Base-by-base conservation (phyloP, 2,888 invertebrate species). In the Dinocampus coccinellae region DNA sequence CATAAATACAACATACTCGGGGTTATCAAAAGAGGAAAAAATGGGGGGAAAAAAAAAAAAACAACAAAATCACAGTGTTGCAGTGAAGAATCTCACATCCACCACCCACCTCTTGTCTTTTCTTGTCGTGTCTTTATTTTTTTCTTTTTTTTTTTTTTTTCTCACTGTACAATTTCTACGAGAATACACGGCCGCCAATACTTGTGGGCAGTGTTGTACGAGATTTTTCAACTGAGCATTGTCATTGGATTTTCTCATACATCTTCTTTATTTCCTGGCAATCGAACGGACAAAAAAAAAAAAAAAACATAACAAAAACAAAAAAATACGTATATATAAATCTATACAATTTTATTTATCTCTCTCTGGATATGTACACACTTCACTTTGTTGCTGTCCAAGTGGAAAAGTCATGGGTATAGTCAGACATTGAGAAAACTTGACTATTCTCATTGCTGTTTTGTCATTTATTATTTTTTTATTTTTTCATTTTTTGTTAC, bases 211-310 rank as follows among this genome's bases (percentile, higher is more conserved):
- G 9, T 9, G 3, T 13, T n/a, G 9, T 47, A 47, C 3, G 47
- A 16, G 47, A n/a, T n/a, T 39, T 47, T n/a, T 3, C 16, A 16
- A 47, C 20, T 47, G 47, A 47, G 47, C 47, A 47, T n/a, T 9
- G 16, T 16, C 39, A 39, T 39, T 39, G 39, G 13, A n/a, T 47
- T 16, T n/a, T 6, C 36, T 39, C 39, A 62, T 62, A 62, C 62
- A 39, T 62, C 22, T 57, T 57, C 57, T 24, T 62, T 62, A 62
- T 62, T 62, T 39, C 42, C 42, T 24, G 34, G 62, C 24, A 62
- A 62, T 62, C 62, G 36, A 62, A 62, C 10, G 42, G n/a, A n/a
- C n/a, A 39, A 22, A 22, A 36, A 24, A 24, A n/a, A n/a, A n/a
- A n/a, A n/a, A n/a, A n/a, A n/a, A n/a, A n/a, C n/a, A n/a, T n/a